Evolutionary conservation across 1,140 invertebrate genomes (phyloP), one percentile per base, ranked within the genome.

Genomic region (Vanessa atalanta): DNA sequence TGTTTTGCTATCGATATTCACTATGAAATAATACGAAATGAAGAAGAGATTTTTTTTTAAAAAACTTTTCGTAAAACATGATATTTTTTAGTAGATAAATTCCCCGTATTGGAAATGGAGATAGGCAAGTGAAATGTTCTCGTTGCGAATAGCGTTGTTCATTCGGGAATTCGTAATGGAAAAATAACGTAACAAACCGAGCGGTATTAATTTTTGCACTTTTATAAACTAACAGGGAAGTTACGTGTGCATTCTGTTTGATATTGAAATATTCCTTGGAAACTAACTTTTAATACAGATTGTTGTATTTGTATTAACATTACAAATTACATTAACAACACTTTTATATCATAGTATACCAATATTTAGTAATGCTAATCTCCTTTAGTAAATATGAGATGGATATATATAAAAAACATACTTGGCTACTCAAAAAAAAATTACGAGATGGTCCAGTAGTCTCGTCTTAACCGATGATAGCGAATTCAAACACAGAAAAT

Each of bases 101-200:
- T 69, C 53, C 55, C 67, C 43, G 37, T 60, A 69, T 69, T 26
- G 67, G 67, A 69, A 69, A 69, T 60, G 37, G 31, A 60, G 55
- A 69, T 60, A 47, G 53, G 26, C 51, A 26, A 43, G 50, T 47
- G 47, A 69, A 69, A 47, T 68, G 66, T 37, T 68, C 51, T 68
- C 66, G 31, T 37, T 47, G 66, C 43, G 51, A 68, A 68, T 68
- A 68, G 23, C 53, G 53, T 15, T 55, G 26, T 51, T 43, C 53
- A 68, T 37, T 68, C 66, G 66, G 51, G 66, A 47, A 68, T 57
- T 57, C 31, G 53, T 68, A 57, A 68, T 68, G 66, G 66, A 68
- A 68, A 68, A 68, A 68, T 43, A 68, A 68, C 66, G 66, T 68
- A 68, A 68, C 53, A 47, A 68, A 53, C 31, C 66, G 37, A 47